Conservation (phyloP, 2,113 vertebrate genomes). For the Microtus montanus region DNA sequence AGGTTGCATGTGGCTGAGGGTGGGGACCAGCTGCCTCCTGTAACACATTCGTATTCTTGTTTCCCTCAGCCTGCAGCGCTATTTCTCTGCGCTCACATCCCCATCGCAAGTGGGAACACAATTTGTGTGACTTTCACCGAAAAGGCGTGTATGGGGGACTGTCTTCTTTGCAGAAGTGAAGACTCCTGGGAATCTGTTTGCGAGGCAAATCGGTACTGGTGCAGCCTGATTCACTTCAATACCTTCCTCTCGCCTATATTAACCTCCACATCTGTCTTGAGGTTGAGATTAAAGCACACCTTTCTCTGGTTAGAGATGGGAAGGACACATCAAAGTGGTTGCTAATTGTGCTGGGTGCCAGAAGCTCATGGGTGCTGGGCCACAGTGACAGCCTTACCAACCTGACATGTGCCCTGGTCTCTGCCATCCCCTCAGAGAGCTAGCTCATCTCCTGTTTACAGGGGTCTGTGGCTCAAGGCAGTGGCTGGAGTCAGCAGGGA, state of each 20-base stretch:
- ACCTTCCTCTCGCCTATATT: not conserved
- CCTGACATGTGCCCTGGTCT: too few species aligned
- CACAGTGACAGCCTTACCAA: not conserved
- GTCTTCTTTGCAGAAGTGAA: not conserved
- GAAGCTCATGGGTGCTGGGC: not conserved
- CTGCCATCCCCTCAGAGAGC: not conserved
- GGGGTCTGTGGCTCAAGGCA: fast-evolving
- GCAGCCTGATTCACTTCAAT: not conserved
- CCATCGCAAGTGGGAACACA: not conserved
- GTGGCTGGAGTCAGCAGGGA: not conserved
- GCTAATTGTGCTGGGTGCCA: not conserved
- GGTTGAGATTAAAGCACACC: not conserved
- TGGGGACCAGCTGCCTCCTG: not conserved
- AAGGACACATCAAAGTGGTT: not conserved
- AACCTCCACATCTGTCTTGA: not conserved
- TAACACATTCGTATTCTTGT: not conserved
- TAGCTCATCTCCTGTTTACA: too few species aligned
- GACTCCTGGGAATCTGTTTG: not conserved
- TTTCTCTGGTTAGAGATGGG: not conserved
- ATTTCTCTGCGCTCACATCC: not conserved
- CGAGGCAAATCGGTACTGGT: too few species aligned
- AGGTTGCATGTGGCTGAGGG: not conserved
- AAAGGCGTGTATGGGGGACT: not conserved
- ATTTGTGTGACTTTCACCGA: not conserved
- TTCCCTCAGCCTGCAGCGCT: not conserved